phyloP scores from a whole-genome alignment of 2,113 vertebrate genomes.

The Protomyctophum bolini region DNA sequence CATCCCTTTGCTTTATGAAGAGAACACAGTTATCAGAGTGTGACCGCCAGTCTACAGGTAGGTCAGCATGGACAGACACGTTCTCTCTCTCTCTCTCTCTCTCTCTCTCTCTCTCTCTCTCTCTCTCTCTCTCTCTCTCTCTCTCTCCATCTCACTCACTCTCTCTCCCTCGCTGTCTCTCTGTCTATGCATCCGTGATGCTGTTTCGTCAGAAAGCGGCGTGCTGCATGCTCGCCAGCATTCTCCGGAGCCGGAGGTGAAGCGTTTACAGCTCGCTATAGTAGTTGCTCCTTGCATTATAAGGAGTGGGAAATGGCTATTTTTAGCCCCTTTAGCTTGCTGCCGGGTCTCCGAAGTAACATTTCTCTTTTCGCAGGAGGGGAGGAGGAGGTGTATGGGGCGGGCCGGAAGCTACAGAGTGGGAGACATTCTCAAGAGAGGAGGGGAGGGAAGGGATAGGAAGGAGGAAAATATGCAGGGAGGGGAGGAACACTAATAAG shows the following conservation, averaged over 20 bases:
- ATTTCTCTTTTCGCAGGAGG: neutral
- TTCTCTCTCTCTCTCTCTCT: neutral
- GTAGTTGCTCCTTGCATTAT: neutral
- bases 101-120: too few relatives aligned
- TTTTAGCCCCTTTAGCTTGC: neutral
- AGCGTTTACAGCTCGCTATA: neutral
- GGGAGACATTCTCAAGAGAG: neutral
- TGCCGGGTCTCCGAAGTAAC: neutral
- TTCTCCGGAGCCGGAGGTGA: neutral
- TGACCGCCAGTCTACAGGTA: conserved; percentile 28
- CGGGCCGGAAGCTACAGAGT: too few relatives aligned
- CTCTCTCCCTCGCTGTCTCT: too few relatives aligned
- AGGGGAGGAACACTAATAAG: neutral
- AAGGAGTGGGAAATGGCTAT: neutral
- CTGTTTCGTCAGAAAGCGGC: too few relatives aligned
- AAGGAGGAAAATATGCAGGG: neutral
- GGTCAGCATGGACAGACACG: conserved; percentile 10
- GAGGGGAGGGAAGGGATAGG: neutral
- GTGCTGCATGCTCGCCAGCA: too few relatives aligned
- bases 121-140: too few relatives aligned
- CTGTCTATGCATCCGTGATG: too few relatives aligned
- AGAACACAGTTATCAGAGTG: conserved; percentile 12
- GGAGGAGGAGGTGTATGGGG: neutral
- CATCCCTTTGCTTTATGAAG: conserved; percentile 31
- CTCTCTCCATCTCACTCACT: too few relatives aligned